These are phyloP conservation scores for Procavia capensis DNA, from an alignment of 2,113 vertebrate species.

Conservation along the genomic window DNA sequence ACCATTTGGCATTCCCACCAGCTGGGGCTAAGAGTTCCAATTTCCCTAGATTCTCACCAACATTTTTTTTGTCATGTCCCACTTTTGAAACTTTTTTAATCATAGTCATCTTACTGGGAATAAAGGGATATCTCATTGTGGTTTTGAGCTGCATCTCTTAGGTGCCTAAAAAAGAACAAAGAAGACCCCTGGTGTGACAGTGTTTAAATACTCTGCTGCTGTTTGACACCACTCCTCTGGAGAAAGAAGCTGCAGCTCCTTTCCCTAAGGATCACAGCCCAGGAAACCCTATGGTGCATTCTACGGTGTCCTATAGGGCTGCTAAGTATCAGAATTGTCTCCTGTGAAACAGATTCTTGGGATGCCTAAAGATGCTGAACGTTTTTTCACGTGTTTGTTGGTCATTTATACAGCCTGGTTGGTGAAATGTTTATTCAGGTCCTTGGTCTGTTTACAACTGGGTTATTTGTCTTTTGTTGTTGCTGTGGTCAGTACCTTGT, in stretches of 20 bases:
- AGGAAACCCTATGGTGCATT: not conserved
- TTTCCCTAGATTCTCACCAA: not conserved
- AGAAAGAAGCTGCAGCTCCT: not conserved
- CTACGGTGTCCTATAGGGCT: not conserved
- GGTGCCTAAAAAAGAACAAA: not conserved
- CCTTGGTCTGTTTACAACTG: not conserved
- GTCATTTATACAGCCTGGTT: not conserved
- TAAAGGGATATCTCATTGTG: not conserved
- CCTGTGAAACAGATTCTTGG: not conserved
- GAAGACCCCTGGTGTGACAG: not conserved
- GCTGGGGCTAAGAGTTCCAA: not conserved
- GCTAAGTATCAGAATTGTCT: not conserved
- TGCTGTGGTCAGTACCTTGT: not conserved
- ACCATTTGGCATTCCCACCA: not conserved
- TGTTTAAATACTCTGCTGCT: not conserved
- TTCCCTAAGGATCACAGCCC: not conserved
- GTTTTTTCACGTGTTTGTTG: not conserved
- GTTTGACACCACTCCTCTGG: not conserved
- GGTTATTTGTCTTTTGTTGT: not conserved
- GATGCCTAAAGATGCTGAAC: not conserved
- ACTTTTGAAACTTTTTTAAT: not conserved
- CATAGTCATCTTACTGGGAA: not conserved
- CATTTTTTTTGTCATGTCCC: not conserved
- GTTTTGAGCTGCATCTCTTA: not conserved
- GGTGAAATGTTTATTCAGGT: not conserved